Evolutionary conservation across 2,797 vertebrate species (phyloP), one percentile per base, ranked within the genome.

Genomic region (Channallabes apus): DNA sequence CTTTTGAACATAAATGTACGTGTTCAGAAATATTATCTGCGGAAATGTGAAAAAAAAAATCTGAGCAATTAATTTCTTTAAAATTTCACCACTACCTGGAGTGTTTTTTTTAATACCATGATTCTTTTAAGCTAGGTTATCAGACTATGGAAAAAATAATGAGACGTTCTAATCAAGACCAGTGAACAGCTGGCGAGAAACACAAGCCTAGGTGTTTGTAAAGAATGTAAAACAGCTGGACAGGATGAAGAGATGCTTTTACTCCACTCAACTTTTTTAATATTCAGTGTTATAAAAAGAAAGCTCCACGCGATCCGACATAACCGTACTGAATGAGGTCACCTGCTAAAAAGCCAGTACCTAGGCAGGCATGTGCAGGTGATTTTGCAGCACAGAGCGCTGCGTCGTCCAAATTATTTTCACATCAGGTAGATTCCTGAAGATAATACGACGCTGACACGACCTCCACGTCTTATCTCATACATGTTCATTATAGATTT

Each of bases 281-380:
- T 59, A 46, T 88, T 88, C 86, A 84, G 85, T 82, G 79, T 68
- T 86, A 84, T 81, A 87, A 81, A 75, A 73, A 80, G 71, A 84
- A 51, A 85, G 67, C 85, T 68, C 56, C 83, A 84, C 75, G 78
- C 64, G 32, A 80, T 80, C 73, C 62, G 54, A 72, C 84, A 87
- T 82, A 82, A 80, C 73, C 29, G 62, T 82, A 41, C 85, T 84
- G 80, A 89, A 87, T 87, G 72, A 88, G 88, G 89, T 80, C 38
- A 83, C 32, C 78, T 75, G 46, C 73, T 62, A 80, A 58, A 79
- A 83, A 87, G 71, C 65, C 86, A 76, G 9, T 73, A 67, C 84
- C 82, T 85, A 65, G 73, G 68, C 82, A 84, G 71, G 61, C 73
- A 64, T 61, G 67, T 51, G 76, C 80, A 85, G 67, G 71, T 29